A percentile compares a stretch with the other conserved stretches of the same genome.
These are phyloP conservation scores for Notiomystis cincta DNA, from an alignment of 2,113 vertebrate genomes.

Conservation along the genomic window DNA sequence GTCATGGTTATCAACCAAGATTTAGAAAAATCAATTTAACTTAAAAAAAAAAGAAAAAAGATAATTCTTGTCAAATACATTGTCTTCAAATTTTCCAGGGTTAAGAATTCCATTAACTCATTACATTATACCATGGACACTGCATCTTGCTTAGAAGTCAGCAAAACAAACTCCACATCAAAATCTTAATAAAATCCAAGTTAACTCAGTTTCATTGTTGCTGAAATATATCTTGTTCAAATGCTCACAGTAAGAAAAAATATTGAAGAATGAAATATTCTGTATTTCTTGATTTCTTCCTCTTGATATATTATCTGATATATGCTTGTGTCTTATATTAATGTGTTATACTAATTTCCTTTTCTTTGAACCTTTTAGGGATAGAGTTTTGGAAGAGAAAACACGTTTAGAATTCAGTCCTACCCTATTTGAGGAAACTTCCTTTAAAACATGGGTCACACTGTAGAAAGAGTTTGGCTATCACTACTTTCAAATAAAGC, in stretches of 20 bases:
- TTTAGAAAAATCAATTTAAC: background rate
- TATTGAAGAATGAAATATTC: background rate
- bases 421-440: background rate
- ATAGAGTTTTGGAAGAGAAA: background rate
- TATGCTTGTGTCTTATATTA: background rate
- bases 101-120: background rate
- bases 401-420: background rate
- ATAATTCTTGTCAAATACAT: background rate
- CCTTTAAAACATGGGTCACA: background rate
- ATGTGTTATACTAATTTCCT: background rate
- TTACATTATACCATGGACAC: background rate
- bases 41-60: background rate
- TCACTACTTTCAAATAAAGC: background rate
- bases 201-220: background rate
- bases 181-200: background rate
- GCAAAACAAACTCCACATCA: background rate
- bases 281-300: background rate
- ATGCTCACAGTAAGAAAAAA: background rate
- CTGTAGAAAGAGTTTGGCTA: background rate
- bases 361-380: background rate
- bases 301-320: background rate
- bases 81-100: background rate
- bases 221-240: background rate
- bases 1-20: background rate
- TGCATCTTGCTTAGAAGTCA: background rate